Percentiles rank a stretch among this genome's conserved stretches.
Evolutionary conservation across 2,888 invertebrate species (phyloP).

Genomic region (Limenitis arthemis): DNA sequence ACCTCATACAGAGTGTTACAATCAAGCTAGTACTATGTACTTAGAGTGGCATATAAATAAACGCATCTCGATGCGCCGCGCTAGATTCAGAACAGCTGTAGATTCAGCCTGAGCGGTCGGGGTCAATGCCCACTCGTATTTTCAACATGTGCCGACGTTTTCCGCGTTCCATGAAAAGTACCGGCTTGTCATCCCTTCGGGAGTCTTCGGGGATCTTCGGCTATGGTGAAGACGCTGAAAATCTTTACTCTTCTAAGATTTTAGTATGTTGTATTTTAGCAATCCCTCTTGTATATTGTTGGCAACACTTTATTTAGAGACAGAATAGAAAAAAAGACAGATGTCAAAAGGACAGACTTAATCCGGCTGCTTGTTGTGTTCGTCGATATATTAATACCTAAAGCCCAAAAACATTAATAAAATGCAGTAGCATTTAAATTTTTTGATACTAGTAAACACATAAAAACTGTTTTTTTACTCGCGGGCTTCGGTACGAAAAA

Average conservation of each 20-base stretch:
- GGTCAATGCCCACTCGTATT: conserved; percentile 69
- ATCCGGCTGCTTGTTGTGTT: too few relatives aligned
- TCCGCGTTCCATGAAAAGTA: conserved; percentile 70
- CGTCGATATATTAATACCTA: too few relatives aligned
- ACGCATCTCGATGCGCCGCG: conserved; percentile 51
- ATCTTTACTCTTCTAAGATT: neutral
- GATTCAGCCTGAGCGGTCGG: conserved; percentile 55
- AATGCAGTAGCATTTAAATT: too few relatives aligned
- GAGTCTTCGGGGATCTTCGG: conserved; percentile 42
- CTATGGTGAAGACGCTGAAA: conserved; percentile 22
- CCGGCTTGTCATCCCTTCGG: conserved; percentile 61
- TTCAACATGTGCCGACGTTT: conserved; percentile 70
- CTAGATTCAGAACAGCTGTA: conserved; percentile 67
- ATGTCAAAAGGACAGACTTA: too few relatives aligned
- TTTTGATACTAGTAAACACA: too few relatives aligned
- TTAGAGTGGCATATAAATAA: conserved; percentile 38
- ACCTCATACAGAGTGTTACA: conserved; percentile 10
- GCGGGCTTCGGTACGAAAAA: too few relatives aligned
- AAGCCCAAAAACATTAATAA: too few relatives aligned
- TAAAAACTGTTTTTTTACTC: too few relatives aligned
- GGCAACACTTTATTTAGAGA: too few relatives aligned
- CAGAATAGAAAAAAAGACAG: too few relatives aligned
- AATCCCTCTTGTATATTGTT: neutral
- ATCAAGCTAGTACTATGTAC: conserved; percentile 30
- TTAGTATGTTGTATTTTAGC: neutral